Conservation (phyloP, 2,888 invertebrate species). For the Pogonocherus hispidulus region DNA sequence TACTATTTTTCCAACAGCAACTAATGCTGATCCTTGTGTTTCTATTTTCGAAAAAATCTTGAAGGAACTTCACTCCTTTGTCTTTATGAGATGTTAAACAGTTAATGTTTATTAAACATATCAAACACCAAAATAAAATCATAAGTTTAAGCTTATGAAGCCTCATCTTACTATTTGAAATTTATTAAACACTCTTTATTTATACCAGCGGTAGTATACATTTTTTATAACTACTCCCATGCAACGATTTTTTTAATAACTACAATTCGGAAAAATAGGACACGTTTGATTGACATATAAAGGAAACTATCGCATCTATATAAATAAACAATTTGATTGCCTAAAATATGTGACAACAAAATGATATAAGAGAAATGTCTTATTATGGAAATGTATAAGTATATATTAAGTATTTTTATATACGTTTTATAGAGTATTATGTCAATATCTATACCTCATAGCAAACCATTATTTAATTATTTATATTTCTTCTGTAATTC, state of each 20-base stretch:
- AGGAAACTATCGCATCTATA: background rate
- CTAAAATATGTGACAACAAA: conserved; percentile 1
- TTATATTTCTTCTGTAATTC: too few relatives aligned
- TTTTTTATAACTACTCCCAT: background rate
- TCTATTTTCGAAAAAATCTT: conserved; percentile 31
- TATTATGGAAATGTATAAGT: background rate
- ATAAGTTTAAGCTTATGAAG: background rate
- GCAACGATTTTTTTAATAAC: conserved; percentile 3
- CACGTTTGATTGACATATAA: background rate
- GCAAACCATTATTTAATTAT: too few relatives aligned
- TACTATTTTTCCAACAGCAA: conserved; percentile 32
- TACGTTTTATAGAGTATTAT: background rate
- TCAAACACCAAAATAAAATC: background rate
- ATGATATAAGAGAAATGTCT: background rate
- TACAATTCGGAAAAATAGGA: background rate
- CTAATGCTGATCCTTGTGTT: conserved; percentile 26
- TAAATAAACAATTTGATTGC: background rate
- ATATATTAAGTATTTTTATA: background rate
- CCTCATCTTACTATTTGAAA: background rate
- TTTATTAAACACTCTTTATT: background rate
- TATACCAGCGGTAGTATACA: background rate
- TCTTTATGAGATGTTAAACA: background rate
- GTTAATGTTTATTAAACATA: background rate
- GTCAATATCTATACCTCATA: too few relatives aligned
- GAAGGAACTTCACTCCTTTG: conserved; percentile 7